Conservation (phyloP, 2,113 vertebrate species). For the Sylvilagus bachmani region DNA sequence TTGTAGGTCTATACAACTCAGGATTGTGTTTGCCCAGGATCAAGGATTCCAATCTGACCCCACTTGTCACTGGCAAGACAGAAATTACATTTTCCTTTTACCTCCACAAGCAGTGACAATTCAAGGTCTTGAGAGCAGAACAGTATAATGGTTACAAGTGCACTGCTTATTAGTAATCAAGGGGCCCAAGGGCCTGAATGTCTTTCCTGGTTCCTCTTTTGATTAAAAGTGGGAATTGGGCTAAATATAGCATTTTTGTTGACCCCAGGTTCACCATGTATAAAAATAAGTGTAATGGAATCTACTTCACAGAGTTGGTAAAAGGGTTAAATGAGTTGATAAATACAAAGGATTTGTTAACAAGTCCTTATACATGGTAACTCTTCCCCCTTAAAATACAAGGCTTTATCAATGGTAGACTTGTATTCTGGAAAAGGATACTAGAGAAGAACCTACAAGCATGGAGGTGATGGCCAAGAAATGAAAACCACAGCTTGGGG, state of each 20-base stretch:
- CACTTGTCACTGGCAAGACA: background rate
- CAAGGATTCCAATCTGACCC: background rate
- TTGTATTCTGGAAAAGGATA: background rate
- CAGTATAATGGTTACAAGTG: background rate
- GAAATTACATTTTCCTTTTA: background rate
- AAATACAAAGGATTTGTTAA: background rate
- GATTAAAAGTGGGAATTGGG: background rate
- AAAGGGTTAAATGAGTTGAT: background rate
- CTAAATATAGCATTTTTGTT: background rate
- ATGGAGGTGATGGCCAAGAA: background rate
- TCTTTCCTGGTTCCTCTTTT: background rate
- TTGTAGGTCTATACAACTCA: background rate
- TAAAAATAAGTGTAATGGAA: background rate
- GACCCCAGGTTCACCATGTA: background rate
- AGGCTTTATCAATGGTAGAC: background rate
- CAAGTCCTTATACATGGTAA: background rate
- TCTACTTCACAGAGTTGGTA: background rate
- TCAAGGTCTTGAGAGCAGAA: background rate
- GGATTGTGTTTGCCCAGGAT: background rate
- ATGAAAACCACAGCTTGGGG: background rate
- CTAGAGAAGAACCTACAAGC: background rate
- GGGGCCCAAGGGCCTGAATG: background rate
- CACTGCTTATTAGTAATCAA: background rate
- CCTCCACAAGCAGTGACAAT: background rate
- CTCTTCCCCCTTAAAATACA: background rate